Evolutionary conservation across 2,888 invertebrate genomes (phyloP), one percentile per base, ranked within the genome.

Genomic region (Slavum lentiscoides): DNA sequence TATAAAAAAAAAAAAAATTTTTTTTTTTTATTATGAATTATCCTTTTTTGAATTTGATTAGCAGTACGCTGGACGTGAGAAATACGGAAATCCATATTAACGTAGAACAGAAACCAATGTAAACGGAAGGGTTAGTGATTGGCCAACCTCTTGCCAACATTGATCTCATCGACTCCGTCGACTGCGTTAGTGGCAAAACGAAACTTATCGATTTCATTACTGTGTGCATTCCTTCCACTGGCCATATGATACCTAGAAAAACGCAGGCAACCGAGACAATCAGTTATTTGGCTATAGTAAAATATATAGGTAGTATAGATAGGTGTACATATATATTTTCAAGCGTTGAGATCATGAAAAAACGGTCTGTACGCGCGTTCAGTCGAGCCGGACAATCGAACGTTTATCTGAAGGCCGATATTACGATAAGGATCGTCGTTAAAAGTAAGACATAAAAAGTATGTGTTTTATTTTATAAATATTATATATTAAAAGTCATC

Each of bases 191-290:
- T 0, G 97, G 97, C 30, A 97, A 88, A 66, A 93, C 87, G 84
- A 89, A 91, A 84, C 94, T 92, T 66, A 95, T 84, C 85, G 91
- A 91, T 85, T 90, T 90, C 7, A 96, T 88, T 64, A 91, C 85
- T 0, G 89, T 87, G 85, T 95, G 94, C 94, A 97, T 97, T 62
- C 93, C 96, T 89, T 97, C 95, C 83, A 96, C 89, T 0, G 97
- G 97, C 97, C 97, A 97, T 84, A 97, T 93, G 82, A 97, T 95
- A 73, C 89, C 89, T 89, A 84, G 23, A 39, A 15, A 74, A 37
- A 62, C 15, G 30, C 19, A 30, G 30, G 4, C 1, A 2, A 72
- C 37, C 17, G 9, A 59, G 9, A 17, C 23, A n/a, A 23, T 72
- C 11, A 59, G 15, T 72, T 59, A 15, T 72, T 61, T 73, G 3